Conservation (phyloP, 1,140 invertebrate species). For the Drosophila serrata region DNA sequence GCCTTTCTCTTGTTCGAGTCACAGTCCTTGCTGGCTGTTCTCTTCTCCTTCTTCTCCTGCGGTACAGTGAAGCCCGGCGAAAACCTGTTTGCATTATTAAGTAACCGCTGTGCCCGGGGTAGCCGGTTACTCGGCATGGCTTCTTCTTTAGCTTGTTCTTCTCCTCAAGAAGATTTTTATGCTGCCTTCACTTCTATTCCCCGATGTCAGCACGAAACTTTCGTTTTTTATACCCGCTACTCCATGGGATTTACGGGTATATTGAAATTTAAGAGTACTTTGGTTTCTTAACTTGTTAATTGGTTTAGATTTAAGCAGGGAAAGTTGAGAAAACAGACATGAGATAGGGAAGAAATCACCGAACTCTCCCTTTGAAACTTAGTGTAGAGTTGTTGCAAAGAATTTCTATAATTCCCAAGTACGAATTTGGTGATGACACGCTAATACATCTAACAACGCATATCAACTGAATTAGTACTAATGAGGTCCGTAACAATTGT, state of each 20-base stretch:
- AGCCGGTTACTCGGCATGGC: constrained; percentile 70
- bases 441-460: background rate
- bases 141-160: constrained; percentile 59
- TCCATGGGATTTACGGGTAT: background rate
- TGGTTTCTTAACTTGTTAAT: background rate
- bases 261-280: background rate
- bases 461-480: background rate
- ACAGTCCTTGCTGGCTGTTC: constrained; percentile 23
- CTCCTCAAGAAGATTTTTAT: constrained; percentile 42
- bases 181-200: constrained; percentile 40
- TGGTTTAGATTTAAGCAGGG: background rate
- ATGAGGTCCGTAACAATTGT: background rate
- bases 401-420: background rate
- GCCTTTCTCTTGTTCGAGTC: constrained; percentile 51
- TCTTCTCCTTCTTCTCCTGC: constrained; percentile 3
- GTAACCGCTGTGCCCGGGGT: constrained; percentile 58
- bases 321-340: background rate
- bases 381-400: background rate
- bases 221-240: constrained; percentile 68
- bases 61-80: constrained; percentile 35
- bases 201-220: constrained; percentile 60
- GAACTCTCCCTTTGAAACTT: background rate
- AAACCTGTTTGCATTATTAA: constrained; percentile 82
- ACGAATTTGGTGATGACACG: background rate
- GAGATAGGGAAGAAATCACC: background rate